phyloP scores from a whole-genome alignment of 2,797 vertebrate genomes.

The Leucoraja ocellata region DNA sequence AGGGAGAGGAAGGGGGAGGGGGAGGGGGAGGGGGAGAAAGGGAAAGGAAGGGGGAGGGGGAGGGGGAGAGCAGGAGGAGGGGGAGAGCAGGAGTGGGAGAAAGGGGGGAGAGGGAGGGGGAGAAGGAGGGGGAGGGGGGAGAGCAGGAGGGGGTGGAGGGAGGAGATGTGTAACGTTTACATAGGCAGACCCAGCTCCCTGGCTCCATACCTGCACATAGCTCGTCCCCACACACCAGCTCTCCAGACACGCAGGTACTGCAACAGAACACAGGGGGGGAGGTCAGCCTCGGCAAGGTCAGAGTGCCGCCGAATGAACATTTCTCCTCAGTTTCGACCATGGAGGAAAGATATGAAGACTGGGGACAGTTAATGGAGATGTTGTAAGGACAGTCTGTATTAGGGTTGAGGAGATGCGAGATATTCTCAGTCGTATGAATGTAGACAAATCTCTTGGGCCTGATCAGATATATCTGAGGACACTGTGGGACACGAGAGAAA shows the following conservation, averaged over 20 bases:
- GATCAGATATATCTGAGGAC: too few relatives aligned
- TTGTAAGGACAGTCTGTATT: too few relatives aligned
- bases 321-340: too few relatives aligned
- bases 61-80: background rate
- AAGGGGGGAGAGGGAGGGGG: too few relatives aligned
- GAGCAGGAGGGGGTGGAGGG: background rate
- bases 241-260: slow-evolving; percentile 71
- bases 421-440: too few relatives aligned
- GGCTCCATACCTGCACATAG: slow-evolving; percentile 67
- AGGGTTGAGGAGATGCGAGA: too few relatives aligned
- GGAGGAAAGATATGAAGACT: too few relatives aligned
- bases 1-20: background rate
- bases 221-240: slow-evolving; percentile 64
- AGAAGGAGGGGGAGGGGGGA: too few relatives aligned
- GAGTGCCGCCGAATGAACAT: background rate
- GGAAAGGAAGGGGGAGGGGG: background rate
- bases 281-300: background rate
- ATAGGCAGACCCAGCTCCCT: background rate
- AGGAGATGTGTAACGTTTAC: too few relatives aligned
- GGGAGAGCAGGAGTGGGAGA: background rate
- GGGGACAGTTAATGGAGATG: too few relatives aligned
- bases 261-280: slow-evolving; percentile 3
- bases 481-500: too few relatives aligned
- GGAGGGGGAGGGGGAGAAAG: background rate
- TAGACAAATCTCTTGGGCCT: too few relatives aligned